Evolutionary conservation across 2,888 invertebrate species (phyloP).

Genomic region (Tyria jacobaeae): DNA sequence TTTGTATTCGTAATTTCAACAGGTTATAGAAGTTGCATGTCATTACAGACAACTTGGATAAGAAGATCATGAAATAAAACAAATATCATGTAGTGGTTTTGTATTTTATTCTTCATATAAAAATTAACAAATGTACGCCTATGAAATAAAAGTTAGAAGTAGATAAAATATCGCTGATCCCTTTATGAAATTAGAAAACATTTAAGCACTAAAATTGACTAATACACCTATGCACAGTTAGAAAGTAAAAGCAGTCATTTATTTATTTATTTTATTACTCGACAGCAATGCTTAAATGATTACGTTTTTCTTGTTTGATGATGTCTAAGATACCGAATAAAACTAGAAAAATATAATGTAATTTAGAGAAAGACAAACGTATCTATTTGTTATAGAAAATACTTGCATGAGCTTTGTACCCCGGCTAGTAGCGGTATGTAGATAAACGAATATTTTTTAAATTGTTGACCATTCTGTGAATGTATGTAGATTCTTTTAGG

Average conservation of each 20-base stretch:
- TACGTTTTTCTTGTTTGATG: neutral
- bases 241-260: no score
- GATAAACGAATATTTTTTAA: neutral
- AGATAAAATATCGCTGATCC: neutral
- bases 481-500: constrained; percentile 43
- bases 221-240: neutral
- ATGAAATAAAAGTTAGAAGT: neutral
- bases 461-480: neutral
- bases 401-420: neutral
- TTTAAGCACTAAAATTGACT: neutral
- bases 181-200: neutral
- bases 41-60: no score
- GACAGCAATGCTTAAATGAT: neutral
- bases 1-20: no score
- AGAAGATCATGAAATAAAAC: constrained; percentile 16
- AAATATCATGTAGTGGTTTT: constrained; percentile 16
- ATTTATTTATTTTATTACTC: no score
- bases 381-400: neutral
- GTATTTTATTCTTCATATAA: constrained; percentile 42
- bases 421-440: neutral
- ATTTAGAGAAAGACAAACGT: neutral
- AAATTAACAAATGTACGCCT: constrained; percentile 51
- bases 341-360: neutral
- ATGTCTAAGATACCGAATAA: neutral
- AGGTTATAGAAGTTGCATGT: no score